Evolutionary conservation across 1,140 invertebrate genomes (phyloP).

Genomic region (Aphis craccivora): DNA sequence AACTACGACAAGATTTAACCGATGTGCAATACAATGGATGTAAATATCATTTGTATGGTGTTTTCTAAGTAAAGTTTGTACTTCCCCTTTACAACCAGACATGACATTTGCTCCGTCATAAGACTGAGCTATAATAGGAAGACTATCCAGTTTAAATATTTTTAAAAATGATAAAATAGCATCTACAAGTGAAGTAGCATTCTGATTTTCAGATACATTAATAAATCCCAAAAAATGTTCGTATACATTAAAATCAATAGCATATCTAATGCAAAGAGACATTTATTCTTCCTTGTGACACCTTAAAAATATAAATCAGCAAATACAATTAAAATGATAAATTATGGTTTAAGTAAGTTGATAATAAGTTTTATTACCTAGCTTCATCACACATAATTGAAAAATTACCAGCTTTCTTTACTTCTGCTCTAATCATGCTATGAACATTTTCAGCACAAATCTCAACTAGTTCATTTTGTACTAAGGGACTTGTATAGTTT

Average conservation of each 20-base stretch:
- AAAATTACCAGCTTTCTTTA: not conserved
- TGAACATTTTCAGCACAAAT: not conserved
- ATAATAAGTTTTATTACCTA: not conserved
- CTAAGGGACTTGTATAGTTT: not conserved
- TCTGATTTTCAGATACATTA: no score
- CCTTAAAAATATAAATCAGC: not conserved
- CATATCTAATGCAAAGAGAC: not conserved
- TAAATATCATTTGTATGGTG: not conserved
- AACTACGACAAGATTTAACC: not conserved
- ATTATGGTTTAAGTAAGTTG: not conserved
- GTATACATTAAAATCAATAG: no score
- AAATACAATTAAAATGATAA: not conserved
- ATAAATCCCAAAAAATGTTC: no score
- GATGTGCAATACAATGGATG: not conserved
- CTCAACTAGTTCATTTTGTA: not conserved
- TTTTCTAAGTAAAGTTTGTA: not conserved
- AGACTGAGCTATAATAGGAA: no score
- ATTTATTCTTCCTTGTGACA: not conserved
- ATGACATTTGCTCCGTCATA: not conserved
- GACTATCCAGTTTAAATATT: no score
- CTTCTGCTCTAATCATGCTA: not conserved
- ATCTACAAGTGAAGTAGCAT: no score
- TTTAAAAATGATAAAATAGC: no score
- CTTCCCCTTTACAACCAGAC: not conserved
- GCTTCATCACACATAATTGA: not conserved